These are phyloP conservation scores for Liolophura sinensis DNA, from an alignment of 1,140 invertebrate genomes.

Conservation along the genomic window DNA sequence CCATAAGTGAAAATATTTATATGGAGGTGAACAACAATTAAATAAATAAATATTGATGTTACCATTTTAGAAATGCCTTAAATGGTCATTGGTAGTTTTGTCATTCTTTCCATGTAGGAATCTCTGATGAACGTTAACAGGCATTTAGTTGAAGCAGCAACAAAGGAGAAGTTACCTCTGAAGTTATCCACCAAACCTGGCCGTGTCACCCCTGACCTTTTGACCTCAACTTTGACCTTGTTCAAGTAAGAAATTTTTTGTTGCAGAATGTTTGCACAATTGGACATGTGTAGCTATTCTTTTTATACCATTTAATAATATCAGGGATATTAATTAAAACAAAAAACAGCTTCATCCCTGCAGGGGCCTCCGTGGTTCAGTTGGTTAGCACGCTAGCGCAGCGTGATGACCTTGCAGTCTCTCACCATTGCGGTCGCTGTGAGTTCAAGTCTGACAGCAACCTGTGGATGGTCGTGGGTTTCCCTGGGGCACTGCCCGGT, in stretches of 20 bases:
- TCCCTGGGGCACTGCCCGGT: too few species aligned
- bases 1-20: too few species aligned
- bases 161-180: constrained; percentile 38
- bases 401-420: too few species aligned
- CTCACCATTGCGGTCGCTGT: too few species aligned
- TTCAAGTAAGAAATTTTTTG: constrained; percentile 41
- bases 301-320: too few species aligned
- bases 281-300: too few species aligned
- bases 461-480: too few species aligned
- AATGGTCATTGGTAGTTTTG: not conserved
- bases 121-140: constrained; percentile 49
- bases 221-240: constrained; percentile 32
- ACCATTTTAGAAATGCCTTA: not conserved
- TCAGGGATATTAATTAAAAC: too few species aligned
- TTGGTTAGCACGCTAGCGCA: too few species aligned
- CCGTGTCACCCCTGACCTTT: constrained; percentile 37
- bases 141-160: constrained; percentile 44
- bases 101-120: constrained; percentile 28
- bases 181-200: constrained; percentile 38
- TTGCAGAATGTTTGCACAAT: not conserved
- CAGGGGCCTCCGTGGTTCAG: too few species aligned
- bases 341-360: too few species aligned
- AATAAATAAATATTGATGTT: not conserved
- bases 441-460: too few species aligned
- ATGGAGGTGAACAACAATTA: not conserved